Evolutionary conservation across 1,140 invertebrate species (phyloP).

Genomic region (Hylaeus anthracinus): DNA sequence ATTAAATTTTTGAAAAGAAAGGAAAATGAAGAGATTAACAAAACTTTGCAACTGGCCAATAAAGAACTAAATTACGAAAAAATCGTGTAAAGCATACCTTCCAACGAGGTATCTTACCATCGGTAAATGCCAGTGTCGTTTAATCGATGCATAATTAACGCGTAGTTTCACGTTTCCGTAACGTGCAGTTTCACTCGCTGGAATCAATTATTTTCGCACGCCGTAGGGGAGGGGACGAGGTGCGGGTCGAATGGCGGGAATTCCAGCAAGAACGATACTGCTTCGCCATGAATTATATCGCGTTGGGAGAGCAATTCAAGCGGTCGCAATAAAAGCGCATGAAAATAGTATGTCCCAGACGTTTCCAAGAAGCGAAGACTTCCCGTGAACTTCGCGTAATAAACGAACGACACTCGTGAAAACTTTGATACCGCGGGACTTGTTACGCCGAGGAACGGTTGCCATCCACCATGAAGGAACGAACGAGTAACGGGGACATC

Average conservation of each 20-base stretch:
- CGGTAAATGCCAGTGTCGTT: neutral
- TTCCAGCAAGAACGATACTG: neutral
- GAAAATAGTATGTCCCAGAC: constrained; percentile 35
- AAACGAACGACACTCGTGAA: constrained; percentile 20
- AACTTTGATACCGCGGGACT: constrained; percentile 5
- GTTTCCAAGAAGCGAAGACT: constrained; percentile 2
- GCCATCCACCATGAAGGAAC: constrained; percentile 2
- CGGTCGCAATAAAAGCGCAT: constrained; percentile 24
- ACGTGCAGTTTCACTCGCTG: neutral
- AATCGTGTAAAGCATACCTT: too few species aligned
- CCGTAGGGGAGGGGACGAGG: neutral
- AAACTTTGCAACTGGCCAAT: too few species aligned
- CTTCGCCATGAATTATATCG: constrained; percentile 13
- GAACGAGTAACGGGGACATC: constrained; percentile 30
- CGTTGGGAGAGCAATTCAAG: neutral
- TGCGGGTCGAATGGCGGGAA: neutral
- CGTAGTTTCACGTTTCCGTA: neutral
- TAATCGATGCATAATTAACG: neutral
- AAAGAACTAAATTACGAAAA: too few species aligned
- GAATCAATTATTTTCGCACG: constrained; percentile 24
- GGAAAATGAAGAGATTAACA: too few species aligned
- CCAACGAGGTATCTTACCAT: too few species aligned
- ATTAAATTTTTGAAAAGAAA: too few species aligned
- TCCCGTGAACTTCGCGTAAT: constrained; percentile 26
- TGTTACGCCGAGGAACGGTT: neutral